phyloP scores from a whole-genome alignment of 2,888 invertebrate species.

The Hoplodrina blanda region DNA sequence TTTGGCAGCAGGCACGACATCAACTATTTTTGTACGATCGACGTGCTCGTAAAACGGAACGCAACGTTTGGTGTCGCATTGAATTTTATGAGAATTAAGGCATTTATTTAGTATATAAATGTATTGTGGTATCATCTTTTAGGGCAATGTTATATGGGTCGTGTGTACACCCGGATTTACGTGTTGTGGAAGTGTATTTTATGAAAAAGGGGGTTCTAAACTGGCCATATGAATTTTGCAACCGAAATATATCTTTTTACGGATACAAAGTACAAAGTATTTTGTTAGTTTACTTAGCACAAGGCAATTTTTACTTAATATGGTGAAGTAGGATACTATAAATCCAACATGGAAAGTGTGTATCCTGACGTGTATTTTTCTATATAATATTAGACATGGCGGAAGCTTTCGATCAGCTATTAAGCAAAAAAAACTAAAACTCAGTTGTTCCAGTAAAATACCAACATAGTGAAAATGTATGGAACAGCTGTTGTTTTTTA shows the following conservation, averaged over 20 bases:
- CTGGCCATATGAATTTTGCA: not conserved
- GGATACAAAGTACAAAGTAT: no score
- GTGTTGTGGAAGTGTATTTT: conserved; percentile 7
- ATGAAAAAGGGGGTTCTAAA: not conserved
- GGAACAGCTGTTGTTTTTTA: no score
- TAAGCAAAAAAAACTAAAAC: no score
- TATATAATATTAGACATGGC: no score
- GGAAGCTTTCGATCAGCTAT: no score
- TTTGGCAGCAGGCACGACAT: conserved; percentile 82
- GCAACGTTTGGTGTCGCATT: conserved; percentile 80
- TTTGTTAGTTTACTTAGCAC: no score
- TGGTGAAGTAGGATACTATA: no score
- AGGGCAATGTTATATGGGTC: conserved; percentile 48
- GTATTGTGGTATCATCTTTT: conserved; percentile 54
- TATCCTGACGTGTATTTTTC: no score
- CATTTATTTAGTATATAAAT: conserved; percentile 55
- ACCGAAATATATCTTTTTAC: not conserved
- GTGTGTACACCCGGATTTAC: conserved; percentile 38
- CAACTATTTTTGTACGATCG: conserved; percentile 84
- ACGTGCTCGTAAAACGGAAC: conserved; percentile 84
- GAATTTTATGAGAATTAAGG: conserved; percentile 81
- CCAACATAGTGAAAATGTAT: no score
- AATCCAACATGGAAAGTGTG: no score
- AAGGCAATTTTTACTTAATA: no score
- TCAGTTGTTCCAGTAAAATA: no score